phyloP scores from a whole-genome alignment of 2,797 vertebrate genomes.

The Taenioides sp. region DNA sequence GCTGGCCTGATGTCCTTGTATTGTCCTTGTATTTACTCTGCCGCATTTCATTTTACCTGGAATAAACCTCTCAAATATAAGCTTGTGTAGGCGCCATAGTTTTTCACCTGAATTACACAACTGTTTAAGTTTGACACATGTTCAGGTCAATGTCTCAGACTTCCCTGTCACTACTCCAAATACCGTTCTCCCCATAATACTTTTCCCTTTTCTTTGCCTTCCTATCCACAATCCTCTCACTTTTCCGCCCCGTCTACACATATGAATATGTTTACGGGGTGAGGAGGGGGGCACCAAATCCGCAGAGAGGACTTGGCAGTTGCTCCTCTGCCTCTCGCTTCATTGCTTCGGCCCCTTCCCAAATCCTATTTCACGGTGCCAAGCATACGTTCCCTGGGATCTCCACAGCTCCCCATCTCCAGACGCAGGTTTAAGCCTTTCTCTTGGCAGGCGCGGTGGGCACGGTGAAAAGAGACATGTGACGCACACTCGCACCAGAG shows the following conservation, averaged over 20 bases:
- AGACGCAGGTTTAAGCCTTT: constrained; percentile 79
- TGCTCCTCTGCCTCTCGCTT: constrained; percentile 74
- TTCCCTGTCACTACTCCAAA: constrained; percentile 55
- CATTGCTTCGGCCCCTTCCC: constrained; percentile 76
- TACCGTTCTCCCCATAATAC: constrained; percentile 57
- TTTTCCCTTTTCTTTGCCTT: constrained; percentile 48
- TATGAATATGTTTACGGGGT: constrained; percentile 67
- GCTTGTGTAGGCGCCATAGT: constrained; percentile 13
- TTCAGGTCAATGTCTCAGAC: constrained; percentile 68
- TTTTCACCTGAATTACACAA: constrained; percentile 67
- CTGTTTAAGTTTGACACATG: constrained; percentile 69
- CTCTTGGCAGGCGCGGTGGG: constrained; percentile 72
- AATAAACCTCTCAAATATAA: constrained; percentile 1
- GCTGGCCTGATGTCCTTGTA: neutral
- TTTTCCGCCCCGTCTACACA: constrained; percentile 33
- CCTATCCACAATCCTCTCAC: constrained; percentile 41
- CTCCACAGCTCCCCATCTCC: constrained; percentile 77
- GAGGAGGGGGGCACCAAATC: constrained; percentile 76
- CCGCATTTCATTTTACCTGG: constrained; percentile 1
- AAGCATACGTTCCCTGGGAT: constrained; percentile 79
- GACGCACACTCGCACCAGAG: constrained; percentile 62
- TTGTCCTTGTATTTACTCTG: neutral
- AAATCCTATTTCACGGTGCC: constrained; percentile 80
- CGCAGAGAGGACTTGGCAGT: constrained; percentile 78
- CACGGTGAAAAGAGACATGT: constrained; percentile 68